A percentile compares a stretch with the other conserved stretches of the same genome.
Evolutionary conservation across 35 echinoderm and acorn worm genomes (phyloP).

Genomic region (Apostichopus californicus): DNA sequence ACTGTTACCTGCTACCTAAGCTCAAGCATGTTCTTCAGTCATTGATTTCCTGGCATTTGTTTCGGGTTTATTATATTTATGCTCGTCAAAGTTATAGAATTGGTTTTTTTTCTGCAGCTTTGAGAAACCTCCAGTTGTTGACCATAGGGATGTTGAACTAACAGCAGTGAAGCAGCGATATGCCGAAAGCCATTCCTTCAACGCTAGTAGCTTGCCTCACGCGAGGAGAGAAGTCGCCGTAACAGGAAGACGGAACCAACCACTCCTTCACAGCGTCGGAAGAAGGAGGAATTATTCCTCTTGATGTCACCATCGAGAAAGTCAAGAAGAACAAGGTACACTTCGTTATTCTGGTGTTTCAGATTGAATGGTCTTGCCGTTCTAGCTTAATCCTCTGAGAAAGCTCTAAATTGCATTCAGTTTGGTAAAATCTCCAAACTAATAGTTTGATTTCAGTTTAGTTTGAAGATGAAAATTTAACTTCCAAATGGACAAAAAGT

Average conservation of each 20-base stretch:
- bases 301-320: slow-evolving; percentile 87
- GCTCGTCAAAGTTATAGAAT: too few relatives aligned
- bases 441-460: too few relatives aligned
- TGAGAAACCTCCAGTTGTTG: slow-evolving; percentile 68
- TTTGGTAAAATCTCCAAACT: too few relatives aligned
- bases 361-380: too few relatives aligned
- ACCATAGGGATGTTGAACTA: slow-evolving; percentile 88
- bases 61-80: too few relatives aligned
- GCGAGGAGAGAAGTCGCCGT: slow-evolving; percentile 35
- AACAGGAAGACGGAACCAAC: background rate
- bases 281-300: slow-evolving; percentile 54
- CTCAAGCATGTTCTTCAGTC: too few relatives aligned
- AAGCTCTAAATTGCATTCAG: too few relatives aligned
- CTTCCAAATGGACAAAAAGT: too few relatives aligned
- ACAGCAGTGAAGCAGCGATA: slow-evolving; percentile 89
- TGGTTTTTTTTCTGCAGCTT: slow-evolving; percentile 58
- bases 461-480: too few relatives aligned
- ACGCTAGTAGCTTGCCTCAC: slow-evolving; percentile 56
- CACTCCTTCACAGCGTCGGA: slow-evolving; percentile 46
- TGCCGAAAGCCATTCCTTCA: slow-evolving; percentile 44
- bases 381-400: too few relatives aligned
- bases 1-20: too few relatives aligned
- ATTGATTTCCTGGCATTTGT: too few relatives aligned
- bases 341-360: background rate
- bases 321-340: slow-evolving; percentile 59